Evolutionary conservation across 1,140 invertebrate genomes (phyloP).

Genomic region (Drosophila sechellia): DNA sequence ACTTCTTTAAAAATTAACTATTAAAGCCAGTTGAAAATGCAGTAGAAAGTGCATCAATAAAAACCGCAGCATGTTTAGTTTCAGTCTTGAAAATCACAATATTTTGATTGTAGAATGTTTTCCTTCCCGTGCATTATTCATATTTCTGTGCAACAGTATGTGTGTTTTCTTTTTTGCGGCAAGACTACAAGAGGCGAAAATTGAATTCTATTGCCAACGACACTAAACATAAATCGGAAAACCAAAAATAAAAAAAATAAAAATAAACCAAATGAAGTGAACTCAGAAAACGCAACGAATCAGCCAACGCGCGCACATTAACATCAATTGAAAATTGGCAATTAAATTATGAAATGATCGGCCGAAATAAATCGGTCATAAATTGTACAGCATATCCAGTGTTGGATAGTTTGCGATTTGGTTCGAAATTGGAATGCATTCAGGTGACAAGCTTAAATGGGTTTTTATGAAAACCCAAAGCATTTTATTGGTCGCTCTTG

Average conservation of each 20-base stretch:
- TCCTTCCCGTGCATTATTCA: neutral
- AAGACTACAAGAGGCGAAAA: slow-evolving; percentile 45
- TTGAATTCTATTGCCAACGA: slow-evolving; percentile 43
- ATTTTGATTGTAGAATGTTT: no score
- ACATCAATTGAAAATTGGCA: slow-evolving; percentile 39
- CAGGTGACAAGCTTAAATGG: slow-evolving; percentile 22
- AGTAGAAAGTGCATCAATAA: no score
- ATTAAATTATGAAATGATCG: slow-evolving; percentile 40
- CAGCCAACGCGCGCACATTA: slow-evolving; percentile 11
- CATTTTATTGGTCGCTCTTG: slow-evolving; percentile 1
- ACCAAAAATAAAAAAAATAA: no score
- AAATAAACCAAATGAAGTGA: neutral
- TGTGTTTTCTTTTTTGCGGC: neutral
- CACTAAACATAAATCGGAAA: slow-evolving; percentile 22
- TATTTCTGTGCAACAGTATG: slow-evolving; percentile 6
- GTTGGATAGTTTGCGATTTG: slow-evolving; percentile 1
- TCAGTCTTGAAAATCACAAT: no score
- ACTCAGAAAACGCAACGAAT: slow-evolving; percentile 3
- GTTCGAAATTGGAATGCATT: slow-evolving; percentile 21
- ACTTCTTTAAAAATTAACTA: no score
- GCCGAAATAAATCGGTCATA: slow-evolving; percentile 21
- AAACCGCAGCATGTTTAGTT: no score
- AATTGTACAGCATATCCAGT: slow-evolving; percentile 8
- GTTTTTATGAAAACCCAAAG: neutral
- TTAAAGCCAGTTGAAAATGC: no score